Conservation (phyloP, 2,888 invertebrate species). For the Clistopyga incitator region DNA sequence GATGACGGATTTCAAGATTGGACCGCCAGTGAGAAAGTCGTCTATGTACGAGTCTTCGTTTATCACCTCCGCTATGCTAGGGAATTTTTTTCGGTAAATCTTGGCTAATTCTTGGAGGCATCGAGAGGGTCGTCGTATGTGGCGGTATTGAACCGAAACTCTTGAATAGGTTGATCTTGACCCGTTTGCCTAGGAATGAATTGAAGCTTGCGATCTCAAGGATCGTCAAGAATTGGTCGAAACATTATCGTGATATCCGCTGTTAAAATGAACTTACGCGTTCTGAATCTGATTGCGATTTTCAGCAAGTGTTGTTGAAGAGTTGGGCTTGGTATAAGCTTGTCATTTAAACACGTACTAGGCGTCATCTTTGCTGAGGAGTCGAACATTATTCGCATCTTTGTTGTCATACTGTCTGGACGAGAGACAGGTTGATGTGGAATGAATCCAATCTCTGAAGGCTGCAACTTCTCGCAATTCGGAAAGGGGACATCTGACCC, state of each 20-base stretch:
- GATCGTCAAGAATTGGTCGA: slow-evolving; percentile 39
- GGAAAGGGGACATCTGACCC: neutral
- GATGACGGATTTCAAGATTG: neutral
- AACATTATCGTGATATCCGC: slow-evolving; percentile 51
- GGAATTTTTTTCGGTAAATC: neutral
- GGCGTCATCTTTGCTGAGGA: slow-evolving; percentile 1
- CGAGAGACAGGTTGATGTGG: slow-evolving; percentile 43
- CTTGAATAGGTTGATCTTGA: neutral
- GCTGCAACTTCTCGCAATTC: neutral
- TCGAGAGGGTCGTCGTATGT: slow-evolving; percentile 51
- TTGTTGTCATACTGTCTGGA: slow-evolving; percentile 14
- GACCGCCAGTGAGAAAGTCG: slow-evolving; percentile 37
- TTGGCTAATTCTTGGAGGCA: slow-evolving; percentile 29
- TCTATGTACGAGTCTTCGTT: slow-evolving; percentile 57
- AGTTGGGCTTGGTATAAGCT: slow-evolving; percentile 34
- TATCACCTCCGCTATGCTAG: slow-evolving; percentile 34
- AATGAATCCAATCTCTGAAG: slow-evolving; percentile 9
- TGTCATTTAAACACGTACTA: slow-evolving; percentile 40
- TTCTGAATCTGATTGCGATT: neutral
- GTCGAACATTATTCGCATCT: neutral
- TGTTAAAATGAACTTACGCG: slow-evolving; percentile 18
- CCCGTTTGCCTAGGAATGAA: slow-evolving; percentile 35
- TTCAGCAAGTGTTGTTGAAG: slow-evolving; percentile 26
- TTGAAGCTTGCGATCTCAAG: slow-evolving; percentile 31
- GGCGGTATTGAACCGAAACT: slow-evolving; percentile 40